Base-by-base conservation (phyloP, 2,888 invertebrate species). In the Geophilus truncorum region DNA sequence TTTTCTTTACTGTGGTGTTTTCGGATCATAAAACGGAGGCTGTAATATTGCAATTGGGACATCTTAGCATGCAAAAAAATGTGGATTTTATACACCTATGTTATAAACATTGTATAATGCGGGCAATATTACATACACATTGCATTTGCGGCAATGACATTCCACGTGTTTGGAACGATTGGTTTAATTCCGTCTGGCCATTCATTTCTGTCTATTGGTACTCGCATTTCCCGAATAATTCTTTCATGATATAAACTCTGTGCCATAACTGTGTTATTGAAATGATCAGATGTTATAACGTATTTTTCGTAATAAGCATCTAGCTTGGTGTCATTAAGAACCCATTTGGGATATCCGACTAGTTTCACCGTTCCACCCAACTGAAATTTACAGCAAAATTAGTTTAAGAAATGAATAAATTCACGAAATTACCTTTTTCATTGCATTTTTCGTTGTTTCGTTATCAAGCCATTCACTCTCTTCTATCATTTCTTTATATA, bases 291-390 rank as follows among this genome's bases (percentile, higher is more conserved):
- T 62, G 57, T 62, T 5, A 62, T 10, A 18, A 18, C 21, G 23
- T 21, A 62, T 5, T 80, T 81, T 28, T 81, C 81, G 82, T 85
- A 86, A 23, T 84, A 84, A 10, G 84, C 81, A 77, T 86, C 84
- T 21, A 87, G 82, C 4, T 84, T 83, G 15, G 85, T 85, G 80
- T 86, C 85, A 81, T 87, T 86, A 62, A 86, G 82, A 57, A 87
- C 86, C 83, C 85, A 86, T 23, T 86, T 85, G 7, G 87, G 87
- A 81, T 87, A 87, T 7, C 87, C 87, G 36, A 87, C 86, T 82
- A 86, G 86, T 81, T 86, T 85, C 25, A 83, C 84, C 78, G 87
- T 86, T 23, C 84, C 84, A 23, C 79, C 81, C 70, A 87, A 86
- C 85, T 87, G 23, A 78, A 36, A 78, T 40, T n/a, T n/a, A n/a